Evolutionary conservation across 2,888 invertebrate genomes (phyloP), one percentile per base, ranked within the genome.

Genomic region (Smittia sp.): DNA sequence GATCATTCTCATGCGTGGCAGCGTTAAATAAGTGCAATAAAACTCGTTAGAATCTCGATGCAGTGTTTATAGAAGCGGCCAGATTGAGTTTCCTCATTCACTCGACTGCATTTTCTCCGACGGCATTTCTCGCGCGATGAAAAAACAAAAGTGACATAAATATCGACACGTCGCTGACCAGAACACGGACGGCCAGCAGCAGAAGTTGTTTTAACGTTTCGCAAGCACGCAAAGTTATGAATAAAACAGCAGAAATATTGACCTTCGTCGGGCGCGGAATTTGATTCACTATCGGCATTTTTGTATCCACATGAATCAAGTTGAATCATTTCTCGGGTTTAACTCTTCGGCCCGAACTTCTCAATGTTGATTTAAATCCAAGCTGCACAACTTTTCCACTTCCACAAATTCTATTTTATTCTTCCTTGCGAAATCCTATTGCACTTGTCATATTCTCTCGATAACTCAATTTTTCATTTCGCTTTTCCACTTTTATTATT

Each of bases 241-340:
- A 22, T 27, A 63, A 27, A 58, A 58, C 46, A 22, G 58, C 24
- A n/a, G 58, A 38, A 69, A 62, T 70, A 70, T 62, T 72, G 58
- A 72, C 72, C 72, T 72, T 72, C 32, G 39, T 41, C 73, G 63
- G 39, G 41, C 27, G 58, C 72, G 20, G 65, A 41, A 27, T 65
- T 73, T 73, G 73, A 65, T 73, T 73, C 73, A 73, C 32, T 65
- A 27, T 73, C 73, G 27, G 65, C 73, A 65, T 73, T 73, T 73
- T 24, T 63, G 62, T 73, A 65, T 65, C 73, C 73, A 73, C 39
- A 25, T 24, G 73, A 63, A 27, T 73, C 73, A 73, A 73, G 63
- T 52, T 73, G 73, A 73, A 73, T 73, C 73, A 73, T 73, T 65
- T 73, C 65, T n/a, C 46, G 46, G 46, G 6, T 46, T 46, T 2